These are phyloP conservation scores for Cossypha niveicapilla DNA, from an alignment of 2,797 vertebrate genomes.

Conservation along the genomic window DNA sequence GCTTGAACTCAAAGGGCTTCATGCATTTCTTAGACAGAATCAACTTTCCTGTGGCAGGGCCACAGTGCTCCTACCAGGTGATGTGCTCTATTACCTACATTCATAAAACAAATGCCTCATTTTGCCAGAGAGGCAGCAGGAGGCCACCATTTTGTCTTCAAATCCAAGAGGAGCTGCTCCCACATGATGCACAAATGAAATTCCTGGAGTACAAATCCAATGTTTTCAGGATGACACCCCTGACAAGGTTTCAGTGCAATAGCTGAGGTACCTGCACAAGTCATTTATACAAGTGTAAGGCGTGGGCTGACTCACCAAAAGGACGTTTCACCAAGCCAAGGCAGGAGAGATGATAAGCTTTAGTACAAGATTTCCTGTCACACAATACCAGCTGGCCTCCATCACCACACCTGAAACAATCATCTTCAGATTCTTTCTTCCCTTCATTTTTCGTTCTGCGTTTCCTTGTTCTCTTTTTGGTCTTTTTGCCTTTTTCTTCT, in stretches of 20 bases:
- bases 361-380: slow-evolving; percentile 91
- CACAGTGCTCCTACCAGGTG: not conserved
- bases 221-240: not conserved
- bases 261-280: not conserved
- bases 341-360: slow-evolving; percentile 95
- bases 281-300: not conserved
- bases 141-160: not conserved
- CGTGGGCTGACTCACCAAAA: slow-evolving; percentile 82
- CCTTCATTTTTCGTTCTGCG: slow-evolving; percentile 80
- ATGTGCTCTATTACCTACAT: not conserved
- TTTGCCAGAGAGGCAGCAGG: not conserved
- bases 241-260: not conserved
- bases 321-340: slow-evolving; percentile 92
- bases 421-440: slow-evolving; percentile 90
- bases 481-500: slow-evolving; percentile 87
- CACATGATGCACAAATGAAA: not conserved
- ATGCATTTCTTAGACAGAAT: not conserved
- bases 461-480: slow-evolving; percentile 85
- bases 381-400: slow-evolving; percentile 95
- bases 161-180: not conserved
- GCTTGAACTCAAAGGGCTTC: not conserved
- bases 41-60: not conserved
- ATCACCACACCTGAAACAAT: slow-evolving; percentile 95
- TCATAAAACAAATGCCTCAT: not conserved
- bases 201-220: not conserved